phyloP scores from a whole-genome alignment of 2,797 vertebrate genomes.

The Gallirallus australis region DNA sequence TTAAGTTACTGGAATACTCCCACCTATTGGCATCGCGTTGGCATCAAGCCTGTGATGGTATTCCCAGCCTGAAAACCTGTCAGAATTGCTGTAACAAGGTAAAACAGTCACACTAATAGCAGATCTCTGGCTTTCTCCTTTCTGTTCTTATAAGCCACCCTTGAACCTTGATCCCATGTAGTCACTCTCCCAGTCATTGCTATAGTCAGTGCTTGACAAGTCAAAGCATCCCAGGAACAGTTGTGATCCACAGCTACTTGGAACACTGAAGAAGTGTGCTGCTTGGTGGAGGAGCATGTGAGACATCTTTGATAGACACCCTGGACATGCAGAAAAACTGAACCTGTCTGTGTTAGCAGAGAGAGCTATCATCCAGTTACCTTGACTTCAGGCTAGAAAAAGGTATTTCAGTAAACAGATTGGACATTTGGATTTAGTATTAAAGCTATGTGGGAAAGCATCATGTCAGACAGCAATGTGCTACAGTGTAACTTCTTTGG shows the following conservation, averaged over 20 bases:
- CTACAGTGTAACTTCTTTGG: neutral
- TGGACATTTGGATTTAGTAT: slow-evolving; percentile 7
- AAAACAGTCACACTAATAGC: neutral
- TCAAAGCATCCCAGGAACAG: neutral
- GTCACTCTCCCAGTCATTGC: neutral
- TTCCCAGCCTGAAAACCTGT: neutral
- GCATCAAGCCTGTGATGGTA: neutral
- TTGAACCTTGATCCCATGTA: neutral
- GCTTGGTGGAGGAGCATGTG: neutral
- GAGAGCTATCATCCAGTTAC: neutral
- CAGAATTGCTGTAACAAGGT: neutral
- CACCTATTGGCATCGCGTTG: neutral
- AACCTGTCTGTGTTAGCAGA: neutral
- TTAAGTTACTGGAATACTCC: neutral
- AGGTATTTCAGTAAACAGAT: neutral
- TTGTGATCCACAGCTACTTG: rapidly evolving
- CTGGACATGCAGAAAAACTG: neutral
- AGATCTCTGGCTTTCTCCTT: neutral
- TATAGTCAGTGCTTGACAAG: neutral
- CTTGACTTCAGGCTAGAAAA: neutral
- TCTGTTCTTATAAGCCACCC: neutral
- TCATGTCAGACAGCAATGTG: neutral
- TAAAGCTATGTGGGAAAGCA: slow-evolving; percentile 3
- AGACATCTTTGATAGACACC: neutral
- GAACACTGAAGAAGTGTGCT: neutral